These are phyloP conservation scores for Galbula dea DNA, from an alignment of 2,113 vertebrate genomes.

Conservation along the genomic window DNA sequence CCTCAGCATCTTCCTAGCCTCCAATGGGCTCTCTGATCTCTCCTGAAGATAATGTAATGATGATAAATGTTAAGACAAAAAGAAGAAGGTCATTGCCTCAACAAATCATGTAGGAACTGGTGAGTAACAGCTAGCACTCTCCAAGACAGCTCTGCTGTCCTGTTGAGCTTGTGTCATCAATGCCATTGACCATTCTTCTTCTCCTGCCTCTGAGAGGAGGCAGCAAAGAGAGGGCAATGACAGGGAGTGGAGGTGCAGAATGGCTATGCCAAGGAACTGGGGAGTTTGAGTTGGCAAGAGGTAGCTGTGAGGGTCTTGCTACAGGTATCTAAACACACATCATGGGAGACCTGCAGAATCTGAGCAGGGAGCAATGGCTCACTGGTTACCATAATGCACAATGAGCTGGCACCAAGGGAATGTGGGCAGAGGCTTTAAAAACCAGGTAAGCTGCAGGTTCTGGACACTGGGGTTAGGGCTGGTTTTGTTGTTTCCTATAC, in stretches of 20 bases:
- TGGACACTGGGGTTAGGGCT: not conserved
- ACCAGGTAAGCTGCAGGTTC: not conserved
- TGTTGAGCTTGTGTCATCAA: not conserved
- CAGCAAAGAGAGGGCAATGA: not conserved
- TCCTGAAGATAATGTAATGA: too few relatives aligned
- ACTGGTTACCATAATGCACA: too few relatives aligned
- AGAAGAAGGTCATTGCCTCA: not conserved
- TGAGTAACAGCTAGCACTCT: not conserved
- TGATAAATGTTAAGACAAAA: not conserved
- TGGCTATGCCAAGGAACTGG: not conserved
- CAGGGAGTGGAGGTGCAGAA: not conserved
- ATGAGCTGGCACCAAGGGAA: too few relatives aligned
- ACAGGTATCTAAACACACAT: not conserved
- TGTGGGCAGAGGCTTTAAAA: too few relatives aligned
- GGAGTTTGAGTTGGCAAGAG: not conserved
- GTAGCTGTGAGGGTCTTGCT: not conserved
- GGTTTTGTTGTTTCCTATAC: not conserved
- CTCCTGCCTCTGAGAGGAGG: not conserved
- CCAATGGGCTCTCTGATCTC: too few relatives aligned
- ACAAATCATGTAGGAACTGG: too few relatives aligned
- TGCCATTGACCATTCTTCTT: accelerated
- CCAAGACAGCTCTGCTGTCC: not conserved
- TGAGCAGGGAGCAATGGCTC: too few relatives aligned
- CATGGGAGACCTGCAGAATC: too few relatives aligned
- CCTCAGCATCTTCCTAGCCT: too few relatives aligned